phyloP scores from a whole-genome alignment of 2,888 invertebrate species.

The Synergus gifuensis region DNA sequence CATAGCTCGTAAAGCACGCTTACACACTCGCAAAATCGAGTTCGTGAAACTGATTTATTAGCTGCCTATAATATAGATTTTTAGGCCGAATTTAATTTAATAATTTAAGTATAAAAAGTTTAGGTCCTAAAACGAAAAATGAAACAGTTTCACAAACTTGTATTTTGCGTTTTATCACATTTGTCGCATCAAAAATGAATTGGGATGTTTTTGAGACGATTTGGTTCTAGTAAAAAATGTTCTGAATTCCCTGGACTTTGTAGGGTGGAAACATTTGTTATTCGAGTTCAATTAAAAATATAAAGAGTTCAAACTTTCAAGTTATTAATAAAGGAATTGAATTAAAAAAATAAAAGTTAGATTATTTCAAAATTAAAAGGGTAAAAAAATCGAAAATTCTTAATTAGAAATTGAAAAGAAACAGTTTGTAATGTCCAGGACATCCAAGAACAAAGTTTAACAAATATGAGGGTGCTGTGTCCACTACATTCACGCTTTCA shows the following conservation, averaged over 20 bases:
- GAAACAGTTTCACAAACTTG: constrained; percentile 51
- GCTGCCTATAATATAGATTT: constrained; percentile 9
- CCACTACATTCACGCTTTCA: constrained; percentile 53
- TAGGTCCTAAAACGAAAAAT: constrained; percentile 42
- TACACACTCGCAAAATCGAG: constrained; percentile 45
- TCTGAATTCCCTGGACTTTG: background rate
- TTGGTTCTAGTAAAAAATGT: background rate
- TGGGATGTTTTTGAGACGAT: constrained; percentile 43
- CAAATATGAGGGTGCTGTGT: constrained; percentile 33
- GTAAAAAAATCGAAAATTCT: background rate
- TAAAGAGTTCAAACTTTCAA: background rate
- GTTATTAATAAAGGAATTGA: background rate
- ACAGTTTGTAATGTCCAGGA: background rate
- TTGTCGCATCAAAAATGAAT: constrained; percentile 57
- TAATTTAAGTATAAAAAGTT: background rate
- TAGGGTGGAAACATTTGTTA: background rate
- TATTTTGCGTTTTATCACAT: constrained; percentile 42
- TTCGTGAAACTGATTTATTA: constrained; percentile 9
- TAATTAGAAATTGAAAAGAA: background rate
- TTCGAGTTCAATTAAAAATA: background rate
- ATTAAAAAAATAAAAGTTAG: background rate
- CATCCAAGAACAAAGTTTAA: constrained; percentile 40
- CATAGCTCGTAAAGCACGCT: constrained; percentile 45
- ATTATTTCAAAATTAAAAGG: background rate
- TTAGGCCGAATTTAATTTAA: constrained; percentile 27